These are phyloP conservation scores for Gallinago undulata DNA, from an alignment of 2,113 vertebrate genomes.

Conservation along the genomic window DNA sequence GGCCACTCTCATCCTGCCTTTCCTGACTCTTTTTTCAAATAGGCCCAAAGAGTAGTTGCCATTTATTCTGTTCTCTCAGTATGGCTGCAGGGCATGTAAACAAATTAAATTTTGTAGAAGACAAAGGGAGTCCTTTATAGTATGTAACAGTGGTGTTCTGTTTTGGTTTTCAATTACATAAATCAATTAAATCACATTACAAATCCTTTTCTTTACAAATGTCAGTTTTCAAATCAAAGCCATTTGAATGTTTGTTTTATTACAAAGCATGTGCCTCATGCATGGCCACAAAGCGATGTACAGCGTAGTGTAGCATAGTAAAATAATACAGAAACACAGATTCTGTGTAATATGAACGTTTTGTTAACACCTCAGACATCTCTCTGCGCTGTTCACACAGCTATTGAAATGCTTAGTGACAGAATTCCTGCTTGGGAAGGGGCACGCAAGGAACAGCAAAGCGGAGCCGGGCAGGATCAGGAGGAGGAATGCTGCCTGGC, in stretches of 20 bases:
- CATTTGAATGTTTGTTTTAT: not conserved
- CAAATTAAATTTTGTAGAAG: conserved; percentile 20
- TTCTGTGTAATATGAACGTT: not conserved
- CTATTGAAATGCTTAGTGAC: not conserved
- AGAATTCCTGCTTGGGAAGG: not conserved
- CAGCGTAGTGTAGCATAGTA: not conserved
- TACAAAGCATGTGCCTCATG: not conserved
- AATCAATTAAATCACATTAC: conserved; percentile 30
- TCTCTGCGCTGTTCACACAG: not conserved
- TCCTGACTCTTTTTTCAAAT: not conserved
- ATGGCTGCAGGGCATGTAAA: conserved; percentile 19
- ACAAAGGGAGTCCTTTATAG: conserved; percentile 26
- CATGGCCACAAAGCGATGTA: not conserved
- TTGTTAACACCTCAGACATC: not conserved
- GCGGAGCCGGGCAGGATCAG: not conserved
- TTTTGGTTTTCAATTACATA: conserved; percentile 17
- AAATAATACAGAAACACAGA: not conserved
- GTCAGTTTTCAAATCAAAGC: not conserved
- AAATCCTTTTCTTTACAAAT: not conserved
- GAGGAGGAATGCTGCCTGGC: not conserved
- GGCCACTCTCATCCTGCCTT: not conserved
- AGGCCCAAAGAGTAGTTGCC: not conserved
- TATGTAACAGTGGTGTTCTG: not conserved
- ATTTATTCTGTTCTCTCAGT: conserved; percentile 1
- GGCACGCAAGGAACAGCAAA: not conserved